Percentiles rank a stretch among this genome's conserved stretches.
phyloP scores from a whole-genome alignment of 2,797 vertebrate genomes.

The Yasuhikotakia modesta region DNA sequence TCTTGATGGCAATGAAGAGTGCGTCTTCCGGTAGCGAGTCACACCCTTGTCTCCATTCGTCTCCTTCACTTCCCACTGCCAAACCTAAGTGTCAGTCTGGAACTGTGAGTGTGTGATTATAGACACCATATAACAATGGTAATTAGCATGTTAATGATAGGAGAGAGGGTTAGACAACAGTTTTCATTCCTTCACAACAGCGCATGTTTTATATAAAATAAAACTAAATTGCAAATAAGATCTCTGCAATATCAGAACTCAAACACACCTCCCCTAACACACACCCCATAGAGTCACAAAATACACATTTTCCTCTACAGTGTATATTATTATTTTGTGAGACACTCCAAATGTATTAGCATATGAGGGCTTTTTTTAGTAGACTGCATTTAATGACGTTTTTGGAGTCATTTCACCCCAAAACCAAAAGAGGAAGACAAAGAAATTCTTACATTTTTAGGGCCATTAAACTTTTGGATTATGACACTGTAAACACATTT shows the following conservation, averaged over 20 bases:
- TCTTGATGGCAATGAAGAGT: slow-evolving; percentile 65
- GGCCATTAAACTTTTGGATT: neutral
- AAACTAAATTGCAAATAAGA: no score
- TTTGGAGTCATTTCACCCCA: neutral
- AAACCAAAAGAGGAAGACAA: neutral
- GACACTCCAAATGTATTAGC: no score
- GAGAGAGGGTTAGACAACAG: neutral
- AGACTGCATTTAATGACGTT: neutral
- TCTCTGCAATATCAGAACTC: no score
- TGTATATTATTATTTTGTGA: no score
- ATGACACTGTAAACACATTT: neutral
- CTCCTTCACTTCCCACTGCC: slow-evolving; percentile 62
- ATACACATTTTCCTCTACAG: no score
- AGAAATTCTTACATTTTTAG: neutral
- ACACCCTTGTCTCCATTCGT: slow-evolving; percentile 59
- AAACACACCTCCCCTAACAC: no score
- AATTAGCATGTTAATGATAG: neutral
- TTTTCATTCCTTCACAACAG: neutral
- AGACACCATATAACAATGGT: neutral
- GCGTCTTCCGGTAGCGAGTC: slow-evolving; percentile 66
- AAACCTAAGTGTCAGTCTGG: neutral
- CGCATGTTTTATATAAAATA: no score
- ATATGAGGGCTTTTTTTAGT: no score
- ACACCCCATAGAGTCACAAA: no score
- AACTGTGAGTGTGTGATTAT: neutral